Base-by-base conservation (phyloP, 2,797 vertebrate genomes). In the Micropoecilia bifurca region DNA sequence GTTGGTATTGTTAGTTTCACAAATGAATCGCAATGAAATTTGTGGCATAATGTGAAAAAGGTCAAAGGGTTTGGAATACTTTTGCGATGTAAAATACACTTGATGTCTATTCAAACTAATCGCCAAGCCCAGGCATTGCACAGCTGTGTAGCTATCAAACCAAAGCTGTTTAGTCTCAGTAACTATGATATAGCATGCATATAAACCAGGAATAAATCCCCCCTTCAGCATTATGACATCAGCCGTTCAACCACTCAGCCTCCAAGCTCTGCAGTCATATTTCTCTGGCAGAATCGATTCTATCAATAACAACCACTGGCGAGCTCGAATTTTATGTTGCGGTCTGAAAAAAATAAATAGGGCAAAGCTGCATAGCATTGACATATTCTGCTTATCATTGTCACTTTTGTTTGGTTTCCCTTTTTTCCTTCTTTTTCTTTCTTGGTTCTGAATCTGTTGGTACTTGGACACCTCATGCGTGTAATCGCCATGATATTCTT, bases 281-380 rank as follows among this genome's bases (percentile, higher is more conserved):
- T 85, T 85, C 84, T 86, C 89, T 87, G 92, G 86, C 90, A 90
- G 87, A 94, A 92, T 95, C 89, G 90, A 93, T 89, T 92, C 87
- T 71, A 59, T 75, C 66, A 69, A 45, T 86, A 87, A 84, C 85
- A 92, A 88, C 84, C 84, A 78, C 71, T 83, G 90, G 91, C 77
- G 80, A 86, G 90, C 79, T 71, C 55, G 85, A 90, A 86, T 92
- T 92, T 63, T 87, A 91, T 94, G 93, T 89, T 92, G 85, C 57
- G 63, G 69, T 84, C 78, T 76, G 80, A 48, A 63, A 77, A 77
- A 81, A 83, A 82, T 82, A 82, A 86, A 77, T 2, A 16, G 33
- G 47, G 55, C 47, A 33, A 47, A 7, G 61, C 4, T 36, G 71
- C 75, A 73, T 69, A 85, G 87, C 72, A 77, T 63, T 72, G 79